phyloP scores from a whole-genome alignment of 2,113 vertebrate genomes.

The Halcyon malimbica region DNA sequence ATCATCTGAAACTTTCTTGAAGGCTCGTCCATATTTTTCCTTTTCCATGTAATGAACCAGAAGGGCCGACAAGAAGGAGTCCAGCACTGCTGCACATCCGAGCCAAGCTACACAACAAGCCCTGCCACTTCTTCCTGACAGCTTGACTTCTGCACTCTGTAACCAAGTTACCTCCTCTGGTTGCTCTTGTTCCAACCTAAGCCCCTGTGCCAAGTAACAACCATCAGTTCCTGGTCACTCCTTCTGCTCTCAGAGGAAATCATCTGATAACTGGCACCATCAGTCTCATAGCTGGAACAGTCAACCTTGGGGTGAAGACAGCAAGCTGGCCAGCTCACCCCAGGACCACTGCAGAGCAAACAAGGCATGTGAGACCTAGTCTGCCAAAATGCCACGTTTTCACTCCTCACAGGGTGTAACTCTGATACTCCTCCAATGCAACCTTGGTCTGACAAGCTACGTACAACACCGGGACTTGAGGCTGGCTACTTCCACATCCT shows the following conservation, averaged over 20 bases:
- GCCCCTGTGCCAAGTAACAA: not conserved
- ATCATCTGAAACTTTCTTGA: not conserved
- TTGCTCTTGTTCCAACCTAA: not conserved
- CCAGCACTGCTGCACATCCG: not conserved
- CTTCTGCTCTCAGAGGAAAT: not conserved
- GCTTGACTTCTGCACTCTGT: not conserved
- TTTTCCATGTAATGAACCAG: not conserved
- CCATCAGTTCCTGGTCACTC: not conserved
- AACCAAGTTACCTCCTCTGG: not conserved
- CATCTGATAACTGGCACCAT: not conserved
- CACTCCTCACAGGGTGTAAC: not conserved
- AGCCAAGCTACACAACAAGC: not conserved
- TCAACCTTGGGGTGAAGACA: not conserved
- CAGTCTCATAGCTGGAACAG: not conserved
- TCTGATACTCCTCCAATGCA: not conserved
- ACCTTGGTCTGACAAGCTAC: not conserved
- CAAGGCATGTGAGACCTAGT: not conserved
- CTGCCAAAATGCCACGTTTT: not conserved
- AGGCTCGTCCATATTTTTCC: not conserved
- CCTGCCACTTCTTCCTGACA: not conserved
- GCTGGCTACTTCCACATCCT: fast-evolving
- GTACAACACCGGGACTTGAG: not conserved
- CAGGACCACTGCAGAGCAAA: not conserved
- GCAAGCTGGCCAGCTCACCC: no score
- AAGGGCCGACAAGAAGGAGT: not conserved